Conservation (phyloP, 2,888 invertebrate species). For the Eumacrocentrus americanus region DNA sequence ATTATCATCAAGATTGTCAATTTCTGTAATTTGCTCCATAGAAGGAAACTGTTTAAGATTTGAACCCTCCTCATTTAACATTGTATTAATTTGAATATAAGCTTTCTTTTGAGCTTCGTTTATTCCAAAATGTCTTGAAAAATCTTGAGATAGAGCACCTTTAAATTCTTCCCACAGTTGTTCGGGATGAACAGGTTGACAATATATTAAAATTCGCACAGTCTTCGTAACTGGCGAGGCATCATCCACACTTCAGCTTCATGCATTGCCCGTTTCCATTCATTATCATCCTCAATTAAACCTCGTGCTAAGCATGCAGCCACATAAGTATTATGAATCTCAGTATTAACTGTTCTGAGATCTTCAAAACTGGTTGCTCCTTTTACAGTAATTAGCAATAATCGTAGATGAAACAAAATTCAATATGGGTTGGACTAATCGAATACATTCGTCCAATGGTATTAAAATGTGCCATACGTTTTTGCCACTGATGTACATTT, state of each 20-base stretch:
- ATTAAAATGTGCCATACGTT: not conserved
- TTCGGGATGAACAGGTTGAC: constrained; percentile 36
- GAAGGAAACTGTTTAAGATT: no score
- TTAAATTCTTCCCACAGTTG: constrained; percentile 41
- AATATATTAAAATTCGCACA: constrained; percentile 40
- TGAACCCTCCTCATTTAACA: no score
- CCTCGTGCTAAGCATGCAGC: constrained; percentile 38
- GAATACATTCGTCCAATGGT: not conserved
- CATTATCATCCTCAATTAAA: constrained; percentile 43
- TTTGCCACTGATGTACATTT: no score
- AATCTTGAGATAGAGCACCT: no score
- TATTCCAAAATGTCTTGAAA: no score
- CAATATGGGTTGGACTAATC: constrained; percentile 3
- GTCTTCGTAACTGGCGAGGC: constrained; percentile 45
- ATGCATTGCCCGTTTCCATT: constrained; percentile 29
- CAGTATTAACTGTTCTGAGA: not conserved
- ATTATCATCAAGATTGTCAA: no score
- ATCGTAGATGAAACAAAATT: constrained; percentile 1
- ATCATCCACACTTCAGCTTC: constrained; percentile 34
- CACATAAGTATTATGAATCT: constrained; percentile 32
- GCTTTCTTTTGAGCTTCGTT: no score
- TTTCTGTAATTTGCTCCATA: no score
- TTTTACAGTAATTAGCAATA: not conserved
- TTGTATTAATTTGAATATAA: no score
- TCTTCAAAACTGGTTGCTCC: constrained; percentile 1